These are phyloP conservation scores for Anoplius nigerrimus DNA, from an alignment of 2,888 invertebrate species.

Conservation along the genomic window DNA sequence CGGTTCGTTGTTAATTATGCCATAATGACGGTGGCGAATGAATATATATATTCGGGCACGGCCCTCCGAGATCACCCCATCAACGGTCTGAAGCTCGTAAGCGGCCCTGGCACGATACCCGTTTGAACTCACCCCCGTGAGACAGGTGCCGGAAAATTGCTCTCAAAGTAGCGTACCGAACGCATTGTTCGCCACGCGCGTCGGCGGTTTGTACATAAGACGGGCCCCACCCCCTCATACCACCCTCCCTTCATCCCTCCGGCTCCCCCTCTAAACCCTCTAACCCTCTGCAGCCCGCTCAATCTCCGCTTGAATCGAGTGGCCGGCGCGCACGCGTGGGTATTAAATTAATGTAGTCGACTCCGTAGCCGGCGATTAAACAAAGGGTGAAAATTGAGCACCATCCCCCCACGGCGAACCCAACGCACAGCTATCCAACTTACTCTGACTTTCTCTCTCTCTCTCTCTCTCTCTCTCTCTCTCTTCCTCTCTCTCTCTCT, in stretches of 20 bases:
- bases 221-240: conserved; percentile 50
- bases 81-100: no score
- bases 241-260: no score
- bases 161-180: conserved; percentile 13
- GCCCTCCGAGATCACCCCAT: no score
- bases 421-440: conserved; percentile 24
- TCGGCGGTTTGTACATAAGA: conserved; percentile 39
- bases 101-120: no score
- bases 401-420: conserved; percentile 33
- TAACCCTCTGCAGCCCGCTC: no score
- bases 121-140: no score
- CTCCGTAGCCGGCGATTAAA: conserved; percentile 70
- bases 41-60: no score
- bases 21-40: no score
- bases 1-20: no score
- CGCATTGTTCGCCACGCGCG: conserved; percentile 4
- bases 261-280: no score
- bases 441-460: background rate
- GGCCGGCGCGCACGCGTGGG: conserved; percentile 63
- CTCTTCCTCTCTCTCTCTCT: background rate
- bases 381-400: conserved; percentile 74
- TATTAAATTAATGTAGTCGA: conserved; percentile 73
- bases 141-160: conserved; percentile 1
- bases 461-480: conserved; percentile 16
- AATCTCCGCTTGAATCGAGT: conserved; percentile 40